A percentile compares a stretch with the other conserved stretches of the same genome.
Conservation (phyloP, 1,140 invertebrate genomes). For the Spodoptera litura region DNA sequence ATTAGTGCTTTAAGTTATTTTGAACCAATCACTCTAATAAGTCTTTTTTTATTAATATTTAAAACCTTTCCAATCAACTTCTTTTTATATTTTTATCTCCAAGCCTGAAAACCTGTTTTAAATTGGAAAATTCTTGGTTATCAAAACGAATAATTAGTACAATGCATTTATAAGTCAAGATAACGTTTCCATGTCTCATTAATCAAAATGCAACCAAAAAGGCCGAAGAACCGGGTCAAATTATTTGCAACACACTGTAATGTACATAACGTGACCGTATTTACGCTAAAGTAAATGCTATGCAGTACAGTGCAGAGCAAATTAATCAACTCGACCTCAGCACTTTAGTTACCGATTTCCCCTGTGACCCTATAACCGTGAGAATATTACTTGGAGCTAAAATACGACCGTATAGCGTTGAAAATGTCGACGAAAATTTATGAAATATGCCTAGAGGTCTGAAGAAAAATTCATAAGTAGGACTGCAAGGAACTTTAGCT, state of each 20-base stretch:
- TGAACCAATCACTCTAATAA: too few relatives aligned
- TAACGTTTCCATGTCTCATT: too few relatives aligned
- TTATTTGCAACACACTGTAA: constrained; percentile 14
- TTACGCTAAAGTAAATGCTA: neutral
- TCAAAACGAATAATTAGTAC: too few relatives aligned
- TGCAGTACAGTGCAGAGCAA: constrained; percentile 31
- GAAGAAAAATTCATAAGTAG: too few relatives aligned
- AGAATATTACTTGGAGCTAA: neutral
- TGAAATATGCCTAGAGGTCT: neutral
- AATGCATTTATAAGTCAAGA: too few relatives aligned
- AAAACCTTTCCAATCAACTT: too few relatives aligned
- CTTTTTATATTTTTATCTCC: too few relatives aligned
- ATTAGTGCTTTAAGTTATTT: neutral
- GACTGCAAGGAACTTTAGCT: too few relatives aligned
- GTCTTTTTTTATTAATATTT: too few relatives aligned
- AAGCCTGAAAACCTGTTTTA: too few relatives aligned
- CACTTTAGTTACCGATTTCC: neutral
- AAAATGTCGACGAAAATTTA: neutral
- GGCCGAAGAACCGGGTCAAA: neutral
- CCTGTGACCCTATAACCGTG: constrained; percentile 7
- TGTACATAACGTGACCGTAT: neutral
- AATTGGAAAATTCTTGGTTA: too few relatives aligned
- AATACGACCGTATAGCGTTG: neutral
- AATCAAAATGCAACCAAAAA: too few relatives aligned
- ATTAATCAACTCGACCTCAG: constrained; percentile 19